Conservation (phyloP, 1,140 invertebrate species). For the Gonatopus flavifemur region DNA sequence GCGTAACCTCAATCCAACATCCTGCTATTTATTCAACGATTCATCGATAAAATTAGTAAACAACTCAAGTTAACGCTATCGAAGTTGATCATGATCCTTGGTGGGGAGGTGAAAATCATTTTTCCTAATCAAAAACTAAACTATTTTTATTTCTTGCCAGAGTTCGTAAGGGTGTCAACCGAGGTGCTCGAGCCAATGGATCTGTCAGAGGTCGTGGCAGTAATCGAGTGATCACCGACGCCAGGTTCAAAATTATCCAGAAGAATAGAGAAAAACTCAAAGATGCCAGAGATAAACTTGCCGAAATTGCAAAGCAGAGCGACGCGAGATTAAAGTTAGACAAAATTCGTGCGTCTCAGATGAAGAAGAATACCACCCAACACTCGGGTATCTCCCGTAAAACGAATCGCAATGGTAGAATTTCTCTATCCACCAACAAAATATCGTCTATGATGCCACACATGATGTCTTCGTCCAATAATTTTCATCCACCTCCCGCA, state of each 20-base stretch:
- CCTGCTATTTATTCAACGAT: not conserved
- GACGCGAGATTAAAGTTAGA: conserved; percentile 67
- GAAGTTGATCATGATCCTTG: not conserved
- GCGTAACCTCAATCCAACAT: not conserved
- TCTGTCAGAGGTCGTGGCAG: conserved; percentile 21
- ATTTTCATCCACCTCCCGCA: conserved; percentile 29
- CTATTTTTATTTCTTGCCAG: conserved; percentile 13
- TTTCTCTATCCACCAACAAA: conserved; percentile 59
- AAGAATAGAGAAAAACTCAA: conserved; percentile 67
- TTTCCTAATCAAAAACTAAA: not conserved
- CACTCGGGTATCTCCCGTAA: conserved; percentile 53
- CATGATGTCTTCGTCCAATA: conserved; percentile 20
- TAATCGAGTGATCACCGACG: conserved; percentile 61
- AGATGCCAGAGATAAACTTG: conserved; percentile 72
- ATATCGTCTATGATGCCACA: conserved; percentile 27
- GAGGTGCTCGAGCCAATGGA: conserved; percentile 32
- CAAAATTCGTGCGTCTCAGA: conserved; percentile 51
- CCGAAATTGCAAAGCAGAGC: conserved; percentile 65
- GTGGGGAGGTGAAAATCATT: not conserved
- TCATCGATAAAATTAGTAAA: not conserved
- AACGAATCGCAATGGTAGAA: conserved; percentile 57
- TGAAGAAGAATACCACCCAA: conserved; percentile 36
- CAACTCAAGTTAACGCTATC: not conserved
- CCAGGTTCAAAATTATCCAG: conserved; percentile 69
- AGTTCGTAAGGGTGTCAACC: conserved; percentile 21